Conservation (phyloP, 2,888 invertebrate species). For the Xestia xanthographa region DNA sequence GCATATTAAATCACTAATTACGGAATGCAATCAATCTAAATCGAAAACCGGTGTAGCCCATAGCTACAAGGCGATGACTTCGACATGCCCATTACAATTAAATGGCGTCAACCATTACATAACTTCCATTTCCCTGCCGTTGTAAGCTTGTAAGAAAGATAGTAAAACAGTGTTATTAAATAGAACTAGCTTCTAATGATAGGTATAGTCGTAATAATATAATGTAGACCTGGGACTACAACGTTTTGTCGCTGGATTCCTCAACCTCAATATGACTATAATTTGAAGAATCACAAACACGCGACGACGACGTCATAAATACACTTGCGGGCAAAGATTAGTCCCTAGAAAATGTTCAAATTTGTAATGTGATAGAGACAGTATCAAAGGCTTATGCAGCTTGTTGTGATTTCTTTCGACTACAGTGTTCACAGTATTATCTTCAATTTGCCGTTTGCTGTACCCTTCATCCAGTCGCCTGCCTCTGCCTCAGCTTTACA, state of each 20-base stretch:
- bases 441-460: background rate
- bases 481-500: background rate
- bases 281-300: too few relatives aligned
- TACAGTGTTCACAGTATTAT: background rate
- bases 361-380: background rate
- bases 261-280: background rate
- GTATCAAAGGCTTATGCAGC: background rate
- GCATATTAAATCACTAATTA: constrained; percentile 23
- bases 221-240: background rate
- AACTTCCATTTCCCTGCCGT: constrained; percentile 18
- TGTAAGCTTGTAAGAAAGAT: constrained; percentile 11
- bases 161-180: constrained; percentile 29
- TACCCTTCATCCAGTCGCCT: background rate
- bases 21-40: constrained; percentile 26
- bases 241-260: background rate
- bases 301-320: background rate
- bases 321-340: background rate
- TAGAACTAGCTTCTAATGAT: constrained; percentile 14
- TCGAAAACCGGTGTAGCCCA: constrained; percentile 52
- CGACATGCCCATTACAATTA: constrained; percentile 12
- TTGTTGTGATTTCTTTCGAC: too few relatives aligned
- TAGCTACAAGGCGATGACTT: constrained; percentile 4
- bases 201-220: background rate
- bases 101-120: constrained; percentile 18
- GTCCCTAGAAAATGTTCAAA: background rate